A percentile compares a stretch with the other conserved stretches of the same genome.
Conservation (phyloP, 2,113 vertebrate genomes). For the Picathartes gymnocephalus region DNA sequence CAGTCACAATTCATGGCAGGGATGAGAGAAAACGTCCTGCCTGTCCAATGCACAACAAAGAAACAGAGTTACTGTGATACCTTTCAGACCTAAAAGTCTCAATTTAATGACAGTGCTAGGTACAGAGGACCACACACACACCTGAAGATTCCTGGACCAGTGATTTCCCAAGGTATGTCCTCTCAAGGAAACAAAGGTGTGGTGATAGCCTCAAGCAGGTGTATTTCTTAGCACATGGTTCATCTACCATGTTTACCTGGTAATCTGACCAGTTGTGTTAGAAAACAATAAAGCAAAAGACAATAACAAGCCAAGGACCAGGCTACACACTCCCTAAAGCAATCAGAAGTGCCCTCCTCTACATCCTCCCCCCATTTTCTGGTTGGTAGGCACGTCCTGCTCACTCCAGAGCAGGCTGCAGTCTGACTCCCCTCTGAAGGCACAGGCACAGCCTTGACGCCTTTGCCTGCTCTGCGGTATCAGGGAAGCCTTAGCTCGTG, state of each 20-base stretch:
- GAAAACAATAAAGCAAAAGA: not conserved
- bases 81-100: not conserved
- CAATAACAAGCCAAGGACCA: not conserved
- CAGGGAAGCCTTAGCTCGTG: not conserved
- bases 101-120: no score
- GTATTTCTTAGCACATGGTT: rapidly evolving
- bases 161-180: not conserved
- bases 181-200: not conserved
- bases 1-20: not conserved
- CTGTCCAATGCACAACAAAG: not conserved
- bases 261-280: not conserved
- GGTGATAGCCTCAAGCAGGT: not conserved
- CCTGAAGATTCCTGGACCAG: not conserved
- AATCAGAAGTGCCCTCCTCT: not conserved
- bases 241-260: not conserved
- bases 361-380: not conserved
- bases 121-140: not conserved
- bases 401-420: rapidly evolving
- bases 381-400: not conserved
- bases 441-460: not conserved
- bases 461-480: rapidly evolving
- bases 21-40: not conserved
- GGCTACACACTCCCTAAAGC: not conserved
- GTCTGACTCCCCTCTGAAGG: not conserved
- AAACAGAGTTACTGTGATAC: not conserved